Conservation (phyloP, 1,140 invertebrate genomes). For the Drosophila ercepeae region DNA sequence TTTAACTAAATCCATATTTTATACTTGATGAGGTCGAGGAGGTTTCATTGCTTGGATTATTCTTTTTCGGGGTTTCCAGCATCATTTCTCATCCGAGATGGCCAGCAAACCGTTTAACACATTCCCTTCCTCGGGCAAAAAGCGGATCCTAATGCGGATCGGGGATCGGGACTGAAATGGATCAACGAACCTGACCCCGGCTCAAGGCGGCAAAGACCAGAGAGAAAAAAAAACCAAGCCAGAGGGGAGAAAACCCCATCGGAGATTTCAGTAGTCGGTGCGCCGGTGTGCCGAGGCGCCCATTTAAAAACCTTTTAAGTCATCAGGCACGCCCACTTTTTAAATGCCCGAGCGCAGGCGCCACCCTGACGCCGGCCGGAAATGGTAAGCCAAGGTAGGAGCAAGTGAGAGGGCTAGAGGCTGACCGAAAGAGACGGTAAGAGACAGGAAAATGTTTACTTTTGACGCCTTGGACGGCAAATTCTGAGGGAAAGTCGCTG, state of each 20-base stretch:
- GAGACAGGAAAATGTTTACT: constrained; percentile 16
- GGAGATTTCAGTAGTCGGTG: constrained; percentile 35
- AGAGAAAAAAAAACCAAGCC: constrained; percentile 9
- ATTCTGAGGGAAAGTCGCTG: constrained; percentile 50
- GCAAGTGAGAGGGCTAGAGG: background rate
- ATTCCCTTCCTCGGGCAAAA: background rate
- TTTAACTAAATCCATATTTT: too few relatives aligned
- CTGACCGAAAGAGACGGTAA: background rate
- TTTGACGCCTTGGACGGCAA: constrained; percentile 39
- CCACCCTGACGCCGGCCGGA: constrained; percentile 79
- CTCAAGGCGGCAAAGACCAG: constrained; percentile 70
- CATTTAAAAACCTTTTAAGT: constrained; percentile 83
- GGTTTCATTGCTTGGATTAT: too few relatives aligned
- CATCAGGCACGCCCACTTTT: constrained; percentile 78
- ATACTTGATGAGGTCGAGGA: too few relatives aligned
- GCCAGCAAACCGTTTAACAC: constrained; percentile 57
- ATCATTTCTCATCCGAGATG: constrained; percentile 6
- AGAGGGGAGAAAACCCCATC: constrained; percentile 14
- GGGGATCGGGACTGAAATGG: constrained; percentile 35
- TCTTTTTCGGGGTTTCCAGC: background rate
- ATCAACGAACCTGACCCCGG: constrained; percentile 71
- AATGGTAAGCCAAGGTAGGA: constrained; percentile 35
- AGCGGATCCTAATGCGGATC: constrained; percentile 2
- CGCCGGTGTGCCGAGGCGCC: constrained; percentile 39
- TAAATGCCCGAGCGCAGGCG: constrained; percentile 64